A percentile compares a stretch with the other conserved stretches of the same genome.
Evolutionary conservation across 2,113 vertebrate species (phyloP).

Genomic region (Podiceps cristatus): DNA sequence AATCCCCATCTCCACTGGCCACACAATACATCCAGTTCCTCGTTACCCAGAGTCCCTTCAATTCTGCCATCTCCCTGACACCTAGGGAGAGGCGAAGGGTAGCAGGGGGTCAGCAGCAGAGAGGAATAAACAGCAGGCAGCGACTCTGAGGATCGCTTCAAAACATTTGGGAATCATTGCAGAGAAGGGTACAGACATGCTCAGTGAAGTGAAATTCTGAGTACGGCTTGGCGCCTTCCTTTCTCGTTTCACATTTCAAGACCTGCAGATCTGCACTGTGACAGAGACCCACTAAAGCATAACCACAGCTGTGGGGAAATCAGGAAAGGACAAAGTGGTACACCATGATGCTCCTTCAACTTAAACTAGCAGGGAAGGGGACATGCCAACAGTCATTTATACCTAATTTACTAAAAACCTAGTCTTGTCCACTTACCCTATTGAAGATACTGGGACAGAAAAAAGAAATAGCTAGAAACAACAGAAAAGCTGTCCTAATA

Average conservation of each 20-base stretch:
- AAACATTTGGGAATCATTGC: neutral
- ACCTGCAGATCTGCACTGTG: neutral
- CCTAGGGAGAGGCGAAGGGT: accelerated
- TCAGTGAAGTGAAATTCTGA: neutral
- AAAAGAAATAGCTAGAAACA: neutral
- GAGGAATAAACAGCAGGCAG: neutral
- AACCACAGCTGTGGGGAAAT: neutral
- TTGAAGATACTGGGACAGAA: neutral
- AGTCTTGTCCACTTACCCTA: neutral
- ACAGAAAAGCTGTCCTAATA: neutral
- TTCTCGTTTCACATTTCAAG: neutral
- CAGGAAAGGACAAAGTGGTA: accelerated
- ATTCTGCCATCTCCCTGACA: neutral
- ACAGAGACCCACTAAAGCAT: neutral
- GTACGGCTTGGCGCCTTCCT: neutral
- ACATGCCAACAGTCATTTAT: neutral
- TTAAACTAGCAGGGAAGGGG: neutral
- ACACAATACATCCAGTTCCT: neutral
- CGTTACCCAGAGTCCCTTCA: neutral
- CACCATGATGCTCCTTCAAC: no score
- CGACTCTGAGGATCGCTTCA: neutral
- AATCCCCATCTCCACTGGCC: neutral
- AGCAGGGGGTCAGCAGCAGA: neutral
- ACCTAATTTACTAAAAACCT: neutral
- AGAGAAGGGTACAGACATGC: accelerated